Evolutionary conservation across 2,797 vertebrate genomes (phyloP), one percentile per base, ranked within the genome.

Genomic region (Pangasius mekongensis): DNA sequence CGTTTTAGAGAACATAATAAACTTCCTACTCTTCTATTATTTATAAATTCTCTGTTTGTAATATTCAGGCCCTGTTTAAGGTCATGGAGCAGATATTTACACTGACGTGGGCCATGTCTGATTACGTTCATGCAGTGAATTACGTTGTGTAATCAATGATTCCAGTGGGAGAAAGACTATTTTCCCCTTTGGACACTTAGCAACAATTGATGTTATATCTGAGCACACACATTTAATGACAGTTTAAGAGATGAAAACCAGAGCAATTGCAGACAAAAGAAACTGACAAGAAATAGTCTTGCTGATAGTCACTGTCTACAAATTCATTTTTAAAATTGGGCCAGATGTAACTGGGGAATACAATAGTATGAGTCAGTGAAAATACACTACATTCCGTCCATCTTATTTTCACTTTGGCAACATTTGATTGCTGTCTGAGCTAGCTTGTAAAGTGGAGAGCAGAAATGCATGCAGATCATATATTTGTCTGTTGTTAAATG

Each of bases 11-110:
- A 88, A 20, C 33, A 66, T 87, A 91, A 69, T 91, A 92, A 84
- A 84, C 36, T 10, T 81, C 16, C 16, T 20, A 78, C 8, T 80
- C 78, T 43, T 64, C 20, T 69, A 87, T 87, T 92, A 90, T 92
- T 91, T 90, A 91, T 89, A 91, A 36, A 43, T 36, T 69, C 24
- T 24, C 14, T 90, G 27, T 92, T 93, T 93, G 89, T 91, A 93
- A 91, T 80, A 67, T 85, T 86, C 86, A 52, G 87, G 89, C 90
- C 69, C 56, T 91, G 90, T 88, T 93, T 86, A 92, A 89, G 89
- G 88, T 92, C 91, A 91, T 78, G 83, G 86, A 88, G 64, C 66
- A 58, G 89, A 91, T 86, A 85, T 90, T 87, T 85, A 86, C 77
- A 27, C 43, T 89, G 36, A 86, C 2, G 3, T 49, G 80, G 30